Percentiles rank a stretch among this genome's conserved stretches.
Conservation (phyloP, 1,140 invertebrate genomes). For the Aphelenchoides besseyi region DNA sequence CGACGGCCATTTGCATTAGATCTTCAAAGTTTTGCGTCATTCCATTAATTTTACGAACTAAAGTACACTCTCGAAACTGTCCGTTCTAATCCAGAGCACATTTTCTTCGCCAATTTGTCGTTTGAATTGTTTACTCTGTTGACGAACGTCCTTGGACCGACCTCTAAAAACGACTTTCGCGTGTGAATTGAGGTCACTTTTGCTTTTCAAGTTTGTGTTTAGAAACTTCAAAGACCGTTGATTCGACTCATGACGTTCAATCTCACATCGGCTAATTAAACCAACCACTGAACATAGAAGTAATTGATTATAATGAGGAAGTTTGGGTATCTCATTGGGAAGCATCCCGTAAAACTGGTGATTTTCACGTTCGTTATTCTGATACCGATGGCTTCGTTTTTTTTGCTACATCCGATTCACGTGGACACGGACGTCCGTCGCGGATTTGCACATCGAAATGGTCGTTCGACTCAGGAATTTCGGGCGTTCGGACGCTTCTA, state of each 20-base stretch:
- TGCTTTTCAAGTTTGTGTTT: too few species aligned
- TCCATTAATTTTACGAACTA: too few species aligned
- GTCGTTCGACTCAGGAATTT: slow-evolving; percentile 29
- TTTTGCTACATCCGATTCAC: slow-evolving; percentile 26
- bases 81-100: too few species aligned
- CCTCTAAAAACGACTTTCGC: not conserved
- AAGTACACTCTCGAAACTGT: too few species aligned
- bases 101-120: not conserved
- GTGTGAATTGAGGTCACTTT: not conserved
- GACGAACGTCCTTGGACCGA: not conserved
- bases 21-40: too few species aligned
- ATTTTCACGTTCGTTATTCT: slow-evolving; percentile 19
- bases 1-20: too few species aligned
- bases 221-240: too few species aligned
- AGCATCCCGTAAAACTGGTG: slow-evolving; percentile 16
- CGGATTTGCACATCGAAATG: slow-evolving; percentile 39
- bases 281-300: not conserved
- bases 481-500: slow-evolving; percentile 34
- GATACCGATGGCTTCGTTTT: slow-evolving; percentile 31
- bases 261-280: too few species aligned
- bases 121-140: too few species aligned
- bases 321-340: slow-evolving; percentile 29
- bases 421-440: slow-evolving; percentile 36
- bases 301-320: not conserved
- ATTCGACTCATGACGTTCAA: too few species aligned